phyloP scores from a whole-genome alignment of 2,888 invertebrate species.

The Epirrita christyi region DNA sequence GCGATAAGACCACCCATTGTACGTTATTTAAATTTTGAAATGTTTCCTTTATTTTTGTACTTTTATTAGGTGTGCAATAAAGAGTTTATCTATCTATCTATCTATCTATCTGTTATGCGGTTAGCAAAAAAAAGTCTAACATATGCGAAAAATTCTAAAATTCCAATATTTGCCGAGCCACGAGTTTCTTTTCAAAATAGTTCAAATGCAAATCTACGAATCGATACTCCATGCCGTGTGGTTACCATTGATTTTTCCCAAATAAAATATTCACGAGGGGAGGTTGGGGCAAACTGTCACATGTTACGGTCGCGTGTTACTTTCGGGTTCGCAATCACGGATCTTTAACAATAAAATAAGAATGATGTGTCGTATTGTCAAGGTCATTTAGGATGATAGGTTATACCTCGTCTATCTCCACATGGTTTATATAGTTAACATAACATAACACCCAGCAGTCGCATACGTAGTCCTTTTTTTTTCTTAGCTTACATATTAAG shows the following conservation, averaged over 20 bases:
- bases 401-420: not conserved
- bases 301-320: conserved; percentile 29
- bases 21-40: no score
- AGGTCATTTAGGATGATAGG: conserved; percentile 10
- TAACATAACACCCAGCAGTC: no score
- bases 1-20: no score
- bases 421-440: not conserved
- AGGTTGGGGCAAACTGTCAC: conserved; percentile 19
- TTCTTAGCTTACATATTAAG: no score
- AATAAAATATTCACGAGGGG: conserved; percentile 34
- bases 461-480: no score
- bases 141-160: no score
- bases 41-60: no score
- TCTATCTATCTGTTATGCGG: no score
- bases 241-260: conserved; percentile 29
- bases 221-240: conserved; percentile 11
- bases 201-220: conserved; percentile 11
- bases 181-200: not conserved
- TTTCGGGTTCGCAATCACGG: conserved; percentile 29
- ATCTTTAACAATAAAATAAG: conserved; percentile 24
- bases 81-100: no score
- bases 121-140: no score
- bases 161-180: no score
- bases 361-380: conserved; percentile 11
- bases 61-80: no score